These are phyloP conservation scores for Cheirogaleus major DNA, from an alignment of 2,797 vertebrate species.

Conservation along the genomic window DNA sequence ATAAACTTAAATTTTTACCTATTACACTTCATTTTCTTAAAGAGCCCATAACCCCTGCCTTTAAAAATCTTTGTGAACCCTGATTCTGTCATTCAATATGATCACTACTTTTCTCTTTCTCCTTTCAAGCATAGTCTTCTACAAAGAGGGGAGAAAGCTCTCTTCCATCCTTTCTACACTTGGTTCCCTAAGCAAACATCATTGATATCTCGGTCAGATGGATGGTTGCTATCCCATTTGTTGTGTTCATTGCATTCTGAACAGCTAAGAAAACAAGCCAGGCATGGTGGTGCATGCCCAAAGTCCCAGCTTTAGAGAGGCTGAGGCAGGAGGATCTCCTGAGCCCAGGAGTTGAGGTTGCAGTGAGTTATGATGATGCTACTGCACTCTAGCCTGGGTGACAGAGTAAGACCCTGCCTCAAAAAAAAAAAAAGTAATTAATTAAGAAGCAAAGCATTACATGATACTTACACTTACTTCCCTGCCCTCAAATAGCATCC, in stretches of 20 bases:
- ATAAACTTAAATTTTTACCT: slow-evolving; percentile 33
- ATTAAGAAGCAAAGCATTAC: slow-evolving; percentile 5
- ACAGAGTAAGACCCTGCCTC: neutral
- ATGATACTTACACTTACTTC: neutral
- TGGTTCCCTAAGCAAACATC: neutral
- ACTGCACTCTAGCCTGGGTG: neutral
- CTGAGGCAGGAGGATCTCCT: neutral
- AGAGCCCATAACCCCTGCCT: neutral
- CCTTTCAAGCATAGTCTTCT: neutral
- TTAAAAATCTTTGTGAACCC: slow-evolving; percentile 8
- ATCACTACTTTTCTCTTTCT: slow-evolving; percentile 6
- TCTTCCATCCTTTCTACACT: neutral
- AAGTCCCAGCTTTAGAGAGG: neutral
- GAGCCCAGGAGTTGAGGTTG: neutral
- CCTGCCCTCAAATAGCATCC: neutral
- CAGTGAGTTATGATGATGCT: neutral
- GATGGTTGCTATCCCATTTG: neutral
- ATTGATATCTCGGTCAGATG: neutral
- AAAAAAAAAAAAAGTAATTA: neutral
- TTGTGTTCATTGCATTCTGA: neutral
- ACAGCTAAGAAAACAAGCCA: neutral
- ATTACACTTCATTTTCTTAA: slow-evolving; percentile 44
- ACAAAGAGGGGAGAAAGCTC: neutral
- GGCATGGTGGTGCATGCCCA: too few relatives aligned
- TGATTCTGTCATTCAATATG: neutral